Evolutionary conservation across 2,888 invertebrate species (phyloP).

Genomic region (Unio pictorum): DNA sequence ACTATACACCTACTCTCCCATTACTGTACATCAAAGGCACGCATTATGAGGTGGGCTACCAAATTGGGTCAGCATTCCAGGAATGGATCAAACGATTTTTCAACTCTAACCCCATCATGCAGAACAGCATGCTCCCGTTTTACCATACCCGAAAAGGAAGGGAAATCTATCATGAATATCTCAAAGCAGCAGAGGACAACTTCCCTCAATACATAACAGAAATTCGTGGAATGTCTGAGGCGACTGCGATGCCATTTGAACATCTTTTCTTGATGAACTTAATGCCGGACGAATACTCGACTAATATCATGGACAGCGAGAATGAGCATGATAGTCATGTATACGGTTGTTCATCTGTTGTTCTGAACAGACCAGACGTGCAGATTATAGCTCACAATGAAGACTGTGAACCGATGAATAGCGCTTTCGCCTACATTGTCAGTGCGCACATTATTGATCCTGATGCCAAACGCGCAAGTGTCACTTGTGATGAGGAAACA

Average conservation of each 20-base stretch:
- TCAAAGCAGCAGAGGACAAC: conserved; percentile 12
- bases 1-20: not conserved
- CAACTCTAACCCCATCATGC: conserved; percentile 6
- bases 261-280: conserved; percentile 26
- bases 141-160: conserved; percentile 15
- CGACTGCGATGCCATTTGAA: conserved; percentile 29
- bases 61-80: conserved; percentile 22
- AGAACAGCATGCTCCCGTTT: conserved; percentile 18
- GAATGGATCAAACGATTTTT: conserved; percentile 20
- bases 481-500: conserved; percentile 9
- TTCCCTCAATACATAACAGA: conserved; percentile 32
- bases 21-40: conserved; percentile 16
- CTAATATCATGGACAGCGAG: not conserved
- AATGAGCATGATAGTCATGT: conserved; percentile 4
- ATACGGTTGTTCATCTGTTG: conserved; percentile 29
- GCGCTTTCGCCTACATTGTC: conserved; percentile 26
- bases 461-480: not conserved
- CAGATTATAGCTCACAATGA: conserved; percentile 19
- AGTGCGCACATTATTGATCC: conserved; percentile 19
- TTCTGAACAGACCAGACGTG: conserved; percentile 17
- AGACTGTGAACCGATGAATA: conserved; percentile 31
- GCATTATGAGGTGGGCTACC: conserved; percentile 34
- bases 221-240: conserved; percentile 34
- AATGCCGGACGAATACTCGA: conserved; percentile 20
- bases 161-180: conserved; percentile 14